Percentiles rank a stretch among this genome's conserved stretches.
Evolutionary conservation across 53 echinoderm and acorn worm genomes (phyloP).

Genomic region (Paracentrotus lividus): DNA sequence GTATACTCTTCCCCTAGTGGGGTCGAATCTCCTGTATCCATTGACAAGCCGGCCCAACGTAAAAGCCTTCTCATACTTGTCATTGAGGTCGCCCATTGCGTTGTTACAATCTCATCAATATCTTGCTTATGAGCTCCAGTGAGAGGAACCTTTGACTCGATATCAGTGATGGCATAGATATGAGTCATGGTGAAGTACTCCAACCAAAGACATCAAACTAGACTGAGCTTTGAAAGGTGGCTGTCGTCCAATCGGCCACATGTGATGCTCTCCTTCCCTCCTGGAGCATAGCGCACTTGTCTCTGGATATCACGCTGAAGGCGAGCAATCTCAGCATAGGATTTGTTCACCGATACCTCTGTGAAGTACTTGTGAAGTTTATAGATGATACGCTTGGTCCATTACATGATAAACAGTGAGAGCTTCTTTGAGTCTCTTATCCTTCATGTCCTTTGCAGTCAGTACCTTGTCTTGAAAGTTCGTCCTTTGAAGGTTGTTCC

Average conservation of each 20-base stretch:
- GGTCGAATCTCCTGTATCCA: constrained; percentile 96
- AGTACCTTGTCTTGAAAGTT: constrained; percentile 93
- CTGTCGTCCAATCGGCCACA: constrained; percentile 95
- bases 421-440: constrained; percentile 79
- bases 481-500: constrained; percentile 84
- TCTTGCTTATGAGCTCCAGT: constrained; percentile 93
- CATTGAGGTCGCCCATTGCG: constrained; percentile 92
- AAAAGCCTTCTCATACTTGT: constrained; percentile 91
- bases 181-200: constrained; percentile 99
- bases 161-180: constrained; percentile 82
- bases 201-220: constrained; percentile 94
- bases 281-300: constrained; percentile 80
- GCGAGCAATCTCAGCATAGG: constrained; percentile 79
- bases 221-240: constrained; percentile 86
- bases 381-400: constrained; percentile 91
- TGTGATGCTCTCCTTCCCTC: constrained; percentile 81
- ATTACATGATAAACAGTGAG: constrained; percentile 90
- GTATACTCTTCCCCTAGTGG: constrained; percentile 96
- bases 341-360: constrained; percentile 83
- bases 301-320: constrained; percentile 84
- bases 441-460: constrained; percentile 79
- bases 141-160: constrained; percentile 86
- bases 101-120: constrained; percentile 93
- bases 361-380: constrained; percentile 94
- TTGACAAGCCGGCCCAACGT: constrained; percentile 91